Conservation (phyloP, 2,113 vertebrate genomes). For the Psilopsiagon aurifrons region DNA sequence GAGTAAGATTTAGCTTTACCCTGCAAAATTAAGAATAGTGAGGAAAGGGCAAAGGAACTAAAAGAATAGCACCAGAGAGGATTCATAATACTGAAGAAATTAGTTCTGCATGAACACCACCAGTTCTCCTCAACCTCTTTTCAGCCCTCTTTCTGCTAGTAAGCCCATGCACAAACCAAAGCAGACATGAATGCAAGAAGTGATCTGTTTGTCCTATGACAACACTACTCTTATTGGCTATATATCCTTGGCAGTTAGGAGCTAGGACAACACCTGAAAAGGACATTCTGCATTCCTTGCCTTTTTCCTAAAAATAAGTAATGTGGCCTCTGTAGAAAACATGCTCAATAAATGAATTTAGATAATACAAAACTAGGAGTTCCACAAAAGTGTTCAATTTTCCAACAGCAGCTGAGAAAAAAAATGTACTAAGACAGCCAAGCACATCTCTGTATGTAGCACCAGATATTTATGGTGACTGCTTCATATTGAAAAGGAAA, state of each 20-base stretch:
- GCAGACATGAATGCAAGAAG: neutral
- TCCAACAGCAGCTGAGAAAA: neutral
- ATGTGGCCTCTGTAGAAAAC: neutral
- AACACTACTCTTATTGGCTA: neutral
- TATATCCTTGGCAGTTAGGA: neutral
- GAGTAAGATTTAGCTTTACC: neutral
- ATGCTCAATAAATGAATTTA: neutral
- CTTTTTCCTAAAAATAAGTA: neutral
- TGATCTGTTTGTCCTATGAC: neutral
- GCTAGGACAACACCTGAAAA: neutral
- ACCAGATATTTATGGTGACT: neutral
- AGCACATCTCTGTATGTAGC: neutral
- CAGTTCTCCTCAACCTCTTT: neutral
- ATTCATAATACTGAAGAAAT: neutral
- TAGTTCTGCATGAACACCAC: neutral
- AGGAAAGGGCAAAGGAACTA: neutral
- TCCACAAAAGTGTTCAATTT: neutral
- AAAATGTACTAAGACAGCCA: neutral
- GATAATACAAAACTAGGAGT: neutral
- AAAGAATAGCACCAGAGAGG: neutral
- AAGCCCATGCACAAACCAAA: neutral
- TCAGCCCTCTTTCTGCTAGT: neutral
- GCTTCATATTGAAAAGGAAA: neutral
- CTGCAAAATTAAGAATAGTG: neutral
- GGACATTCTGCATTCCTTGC: neutral